phyloP scores from a whole-genome alignment of 2,113 vertebrate genomes.

The Xiphorhynchus elegans region DNA sequence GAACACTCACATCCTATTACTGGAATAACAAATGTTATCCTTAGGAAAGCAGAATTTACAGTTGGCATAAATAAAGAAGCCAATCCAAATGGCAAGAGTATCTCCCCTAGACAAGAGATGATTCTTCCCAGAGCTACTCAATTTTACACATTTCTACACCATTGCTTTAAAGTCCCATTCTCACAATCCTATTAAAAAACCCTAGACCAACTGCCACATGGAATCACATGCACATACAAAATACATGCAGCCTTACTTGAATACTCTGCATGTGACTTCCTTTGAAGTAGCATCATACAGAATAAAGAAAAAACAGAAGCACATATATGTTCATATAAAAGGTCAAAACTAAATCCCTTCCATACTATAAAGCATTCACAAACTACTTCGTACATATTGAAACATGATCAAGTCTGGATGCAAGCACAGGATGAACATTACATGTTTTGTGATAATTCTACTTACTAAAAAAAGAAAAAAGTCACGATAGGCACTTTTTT shows the following conservation, averaged over 20 bases:
- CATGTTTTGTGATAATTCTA: background rate
- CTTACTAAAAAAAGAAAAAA: too few relatives aligned
- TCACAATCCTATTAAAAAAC: background rate
- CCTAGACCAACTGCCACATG: background rate
- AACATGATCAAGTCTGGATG: background rate
- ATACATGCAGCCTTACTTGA: background rate
- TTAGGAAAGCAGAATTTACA: background rate
- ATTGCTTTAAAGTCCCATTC: background rate
- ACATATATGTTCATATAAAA: background rate
- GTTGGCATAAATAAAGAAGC: background rate
- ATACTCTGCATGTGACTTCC: background rate
- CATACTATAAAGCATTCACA: background rate
- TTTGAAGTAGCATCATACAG: background rate
- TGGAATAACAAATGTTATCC: background rate
- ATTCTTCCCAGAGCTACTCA: background rate
- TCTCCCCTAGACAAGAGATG: background rate
- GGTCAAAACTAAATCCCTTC: background rate
- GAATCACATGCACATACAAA: background rate
- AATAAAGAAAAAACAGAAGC: background rate
- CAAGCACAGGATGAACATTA: background rate
- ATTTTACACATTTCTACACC: background rate
- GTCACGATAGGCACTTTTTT: background rate
- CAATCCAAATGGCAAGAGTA: background rate
- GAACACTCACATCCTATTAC: background rate
- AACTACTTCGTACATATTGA: background rate